Evolutionary conservation across 2,888 invertebrate species (phyloP), one percentile per base, ranked within the genome.

Genomic region (Megaustenia siamemsis): DNA sequence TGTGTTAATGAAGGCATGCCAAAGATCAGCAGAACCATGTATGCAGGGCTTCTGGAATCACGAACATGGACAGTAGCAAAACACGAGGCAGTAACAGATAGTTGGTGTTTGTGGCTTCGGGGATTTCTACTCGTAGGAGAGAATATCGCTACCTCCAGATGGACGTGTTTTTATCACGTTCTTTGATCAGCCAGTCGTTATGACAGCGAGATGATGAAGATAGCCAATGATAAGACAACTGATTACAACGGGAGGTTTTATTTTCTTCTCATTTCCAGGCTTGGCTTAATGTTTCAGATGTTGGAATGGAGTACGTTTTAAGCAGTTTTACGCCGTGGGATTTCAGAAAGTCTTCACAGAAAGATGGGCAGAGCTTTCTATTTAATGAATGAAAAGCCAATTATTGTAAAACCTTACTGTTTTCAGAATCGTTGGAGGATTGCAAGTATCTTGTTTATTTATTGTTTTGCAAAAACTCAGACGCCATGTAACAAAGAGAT

Each of bases 1-100:
- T 15, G 79, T 79, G 80, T 28, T 80, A 80, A 80, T 80, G 53
- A 35, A 69, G 35, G 49, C 32, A 18, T 80, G 45, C 15, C 28
- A 68, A 10, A 80, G 80, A 68, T 38, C 69, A 49, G 2, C 38
- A 10, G 45, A 40, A 28, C 40, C 63, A 2, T 24, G 8, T 78
- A 45, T 28, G 28, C 28, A 45, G 60, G 63, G 8, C 6, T 43
- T n/a, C 78, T 63, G 18, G 66, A 63, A 38, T 15, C 45, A 43
- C 63, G 40, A 10, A 21, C n/a, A 18, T 15, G 66, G 28, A 78
- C 78, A 78, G 66, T 66, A 21, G 66, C 45, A 40, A 40, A 60
- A n/a, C 40, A 32, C 21, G 53, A 53, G 38, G 24, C 15, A 21
- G 53, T 56, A 76, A 56, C 56, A 53, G 8, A 77, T n/a, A 38